Conservation (phyloP, 1,140 invertebrate genomes). For the Octopus bimaculoides region DNA sequence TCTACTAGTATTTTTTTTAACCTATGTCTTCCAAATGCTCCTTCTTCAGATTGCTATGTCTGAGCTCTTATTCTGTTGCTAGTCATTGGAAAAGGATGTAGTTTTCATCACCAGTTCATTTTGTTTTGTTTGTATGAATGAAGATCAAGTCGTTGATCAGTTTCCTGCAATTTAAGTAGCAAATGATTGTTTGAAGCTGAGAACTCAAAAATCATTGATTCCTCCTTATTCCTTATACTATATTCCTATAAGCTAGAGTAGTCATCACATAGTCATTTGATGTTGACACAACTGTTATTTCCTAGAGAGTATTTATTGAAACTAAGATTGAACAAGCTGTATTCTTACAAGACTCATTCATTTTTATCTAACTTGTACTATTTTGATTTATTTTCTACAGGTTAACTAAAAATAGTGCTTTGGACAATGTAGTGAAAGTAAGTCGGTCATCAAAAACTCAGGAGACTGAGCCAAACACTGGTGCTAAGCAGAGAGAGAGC, state of each 20-base stretch:
- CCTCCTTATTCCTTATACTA: neutral
- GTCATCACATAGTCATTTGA: neutral
- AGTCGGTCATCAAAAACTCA: constrained; percentile 27
- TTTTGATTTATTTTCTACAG: constrained; percentile 21
- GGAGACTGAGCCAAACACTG: constrained; percentile 16
- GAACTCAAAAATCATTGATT: too few relatives aligned
- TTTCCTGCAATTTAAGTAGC: too few relatives aligned
- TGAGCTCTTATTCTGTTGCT: too few relatives aligned
- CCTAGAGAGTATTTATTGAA: neutral
- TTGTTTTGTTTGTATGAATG: too few relatives aligned
- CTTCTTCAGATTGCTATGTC: too few relatives aligned
- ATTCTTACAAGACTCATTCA: neutral
- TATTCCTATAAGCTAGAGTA: neutral
- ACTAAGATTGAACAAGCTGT: neutral
- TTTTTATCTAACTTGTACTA: neutral
- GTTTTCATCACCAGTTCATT: too few relatives aligned
- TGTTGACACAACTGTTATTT: neutral
- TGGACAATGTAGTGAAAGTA: constrained; percentile 34
- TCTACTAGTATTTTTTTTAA: too few relatives aligned
- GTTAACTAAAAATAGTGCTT: constrained; percentile 36
- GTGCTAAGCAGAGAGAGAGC: constrained; percentile 39
- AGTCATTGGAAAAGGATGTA: too few relatives aligned
- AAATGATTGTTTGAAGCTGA: too few relatives aligned
- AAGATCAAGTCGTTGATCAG: too few relatives aligned
- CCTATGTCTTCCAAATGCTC: too few relatives aligned